Base-by-base conservation (phyloP, 2,797 vertebrate species). In the Fringilla coelebs region DNA sequence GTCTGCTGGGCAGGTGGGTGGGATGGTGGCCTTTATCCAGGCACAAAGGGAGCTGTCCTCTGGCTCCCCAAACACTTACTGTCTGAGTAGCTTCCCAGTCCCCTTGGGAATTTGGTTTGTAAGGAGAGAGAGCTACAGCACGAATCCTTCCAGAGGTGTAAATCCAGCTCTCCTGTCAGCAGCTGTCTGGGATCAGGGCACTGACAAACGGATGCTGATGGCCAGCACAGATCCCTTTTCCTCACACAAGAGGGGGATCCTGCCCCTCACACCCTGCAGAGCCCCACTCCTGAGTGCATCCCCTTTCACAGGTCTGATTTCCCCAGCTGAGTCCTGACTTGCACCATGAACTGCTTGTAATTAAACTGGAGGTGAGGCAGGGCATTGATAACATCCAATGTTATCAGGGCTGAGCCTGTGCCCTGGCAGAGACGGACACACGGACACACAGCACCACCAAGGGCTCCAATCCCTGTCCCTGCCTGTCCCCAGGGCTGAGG, bases 291-390 rank as follows among this genome's bases (percentile, higher is more conserved):
- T 45, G 43, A 14, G 26, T 94, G 83, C 81, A 36, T 43, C 60
- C 70, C 24, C 58, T 90, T 89, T 77, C 87, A 84, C 81, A 96
- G 52, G 38, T 26, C 32, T 73, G 49, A 95, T 88, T 92, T 96
- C 82, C 87, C 61, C 77, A 86, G 58, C 46, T 75, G 86, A 49
- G 15, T 25, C 31, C 60, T 26, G 71, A 32, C 31, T 31, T 83
- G 36, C 63, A 46, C 28, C 41, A 46, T 75, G 92, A 95, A 54
- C 32, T 93, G 75, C 80, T 85, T 88, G 55, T 17, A 95, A 94
- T 95, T 82, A 88, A 90, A 89, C 83, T 40, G 41, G 32, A 70
- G 57, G 85, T 78, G 78, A 89, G 55, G 38, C 31, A 73, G 88
- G 66, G 67, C 48, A 88, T 74, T 62, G 82, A 68, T 79, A 86